Conservation (phyloP, 2,113 vertebrate species). For the Dipodomys stephensi region DNA sequence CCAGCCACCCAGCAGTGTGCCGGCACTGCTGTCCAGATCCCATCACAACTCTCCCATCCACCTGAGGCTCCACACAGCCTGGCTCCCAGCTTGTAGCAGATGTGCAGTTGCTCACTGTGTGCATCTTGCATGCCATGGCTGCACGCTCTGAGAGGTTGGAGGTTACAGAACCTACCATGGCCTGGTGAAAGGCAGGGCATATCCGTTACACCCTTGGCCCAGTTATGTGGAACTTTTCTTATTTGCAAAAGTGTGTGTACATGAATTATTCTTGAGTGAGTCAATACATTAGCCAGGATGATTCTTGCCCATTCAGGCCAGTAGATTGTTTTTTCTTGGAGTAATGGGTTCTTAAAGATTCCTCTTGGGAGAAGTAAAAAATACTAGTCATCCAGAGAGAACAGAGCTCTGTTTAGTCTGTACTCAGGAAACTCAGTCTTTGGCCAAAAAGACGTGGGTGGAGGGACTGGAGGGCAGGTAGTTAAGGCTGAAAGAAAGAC, state of each 20-base stretch:
- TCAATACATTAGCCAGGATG: not conserved
- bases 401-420: not conserved
- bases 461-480: too few species aligned
- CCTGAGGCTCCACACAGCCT: too few species aligned
- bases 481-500: not conserved
- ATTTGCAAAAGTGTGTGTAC: too few species aligned
- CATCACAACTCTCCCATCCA: not conserved
- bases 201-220: rapidly evolving
- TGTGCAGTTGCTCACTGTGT: not conserved
- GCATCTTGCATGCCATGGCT: not conserved
- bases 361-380: too few species aligned
- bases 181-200: not conserved
- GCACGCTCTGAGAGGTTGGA: rapidly evolving
- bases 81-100: too few species aligned
- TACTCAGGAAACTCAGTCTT: not conserved
- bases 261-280: not conserved
- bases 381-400: too few species aligned
- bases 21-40: not conserved
- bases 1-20: too few species aligned
- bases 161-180: not conserved
- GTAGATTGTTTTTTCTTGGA: too few species aligned
- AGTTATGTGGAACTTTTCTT: not conserved
- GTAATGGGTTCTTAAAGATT: not conserved
- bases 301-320: not conserved
- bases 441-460: rapidly evolving